Base-by-base conservation (phyloP, 37 sponge, comb jelly and placozoan species). In the Chondrilla cf. caribensis region DNA sequence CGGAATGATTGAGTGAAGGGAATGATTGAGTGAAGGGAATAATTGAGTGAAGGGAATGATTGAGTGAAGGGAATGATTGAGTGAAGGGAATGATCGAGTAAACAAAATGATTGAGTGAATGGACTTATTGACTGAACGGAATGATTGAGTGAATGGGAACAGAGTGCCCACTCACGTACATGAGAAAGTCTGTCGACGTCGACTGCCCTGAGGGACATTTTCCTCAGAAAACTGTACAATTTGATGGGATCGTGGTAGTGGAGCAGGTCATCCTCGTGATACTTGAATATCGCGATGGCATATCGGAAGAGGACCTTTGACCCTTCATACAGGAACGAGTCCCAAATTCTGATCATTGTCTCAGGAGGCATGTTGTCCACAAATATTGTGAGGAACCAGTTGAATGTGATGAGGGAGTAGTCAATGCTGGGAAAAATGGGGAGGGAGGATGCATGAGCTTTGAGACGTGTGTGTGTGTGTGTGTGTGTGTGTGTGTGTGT, bases 331-430 rank as follows among this genome's bases (percentile, higher is more conserved):
- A 98, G 87, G 81, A 98, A 98, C 22, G 88, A 84, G 71, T 98
- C 98, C 98, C 98, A 98, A 47, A 98, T 93, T 2, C 87, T 78
- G n/a, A 93, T 58, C 89, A 88, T 89, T 8, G 87, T 84, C 84
- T 94, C 78, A 6, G 65, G 59, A 44, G 96, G 96, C 0, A 93
- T 86, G 77, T 91, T 95, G 87, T 98, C 99, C 43, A 98, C 94
- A 80, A 86, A 98, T 5, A 98, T 76, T 1, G 99, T 98, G 38
- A 94, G 92, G 78, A 98, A 98, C 99, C 99, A 98, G 91, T 98
- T 95, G 89, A 98, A 95, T 6, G 99, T 98, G 84, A 98, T 93
- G 33, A 93, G 90, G 2, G 94, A 89, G 51, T 93, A 86, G 55
- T 98, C 96, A 79, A 98, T 89, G 32, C 92, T 98, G 83, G 14